phyloP scores from a whole-genome alignment of 2,797 vertebrate genomes.

The Hydrolagus colliei region DNA sequence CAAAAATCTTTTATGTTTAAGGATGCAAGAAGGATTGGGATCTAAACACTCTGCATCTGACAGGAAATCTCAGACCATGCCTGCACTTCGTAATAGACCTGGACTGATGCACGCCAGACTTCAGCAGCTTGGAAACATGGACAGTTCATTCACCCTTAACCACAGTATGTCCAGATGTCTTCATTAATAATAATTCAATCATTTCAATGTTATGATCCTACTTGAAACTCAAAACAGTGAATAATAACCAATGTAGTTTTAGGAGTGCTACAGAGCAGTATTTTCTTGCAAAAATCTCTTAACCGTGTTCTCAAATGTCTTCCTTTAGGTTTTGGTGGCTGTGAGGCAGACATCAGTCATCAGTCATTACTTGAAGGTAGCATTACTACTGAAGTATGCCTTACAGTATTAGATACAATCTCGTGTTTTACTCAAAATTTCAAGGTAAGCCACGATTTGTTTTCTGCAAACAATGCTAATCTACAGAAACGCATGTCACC shows the following conservation, averaged over 20 bases:
- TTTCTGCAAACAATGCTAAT: background rate
- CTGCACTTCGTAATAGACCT: conserved; percentile 71
- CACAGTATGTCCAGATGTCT: conserved; percentile 60
- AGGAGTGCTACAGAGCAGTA: background rate
- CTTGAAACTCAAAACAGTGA: background rate
- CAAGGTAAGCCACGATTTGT: conserved; percentile 63
- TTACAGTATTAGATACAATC: conserved; percentile 82
- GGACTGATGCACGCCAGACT: conserved; percentile 76
- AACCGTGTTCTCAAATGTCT: background rate
- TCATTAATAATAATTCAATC: no score
- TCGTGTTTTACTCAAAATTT: conserved; percentile 83
- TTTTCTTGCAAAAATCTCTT: background rate
- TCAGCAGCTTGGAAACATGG: conserved; percentile 81
- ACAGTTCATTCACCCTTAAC: conserved; percentile 84
- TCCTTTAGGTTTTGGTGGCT: conserved; percentile 63
- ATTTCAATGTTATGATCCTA: conserved; percentile 20
- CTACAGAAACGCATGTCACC: no score
- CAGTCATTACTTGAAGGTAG: conserved; percentile 87
- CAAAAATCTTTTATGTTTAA: conserved; percentile 42
- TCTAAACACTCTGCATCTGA: conserved; percentile 72
- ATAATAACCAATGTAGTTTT: background rate
- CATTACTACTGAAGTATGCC: conserved; percentile 77
- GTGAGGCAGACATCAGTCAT: conserved; percentile 84
- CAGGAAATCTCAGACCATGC: conserved; percentile 92
- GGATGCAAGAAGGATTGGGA: conserved; percentile 71